phyloP scores from a whole-genome alignment of 2,888 invertebrate species.

The Branchellion lobata region DNA sequence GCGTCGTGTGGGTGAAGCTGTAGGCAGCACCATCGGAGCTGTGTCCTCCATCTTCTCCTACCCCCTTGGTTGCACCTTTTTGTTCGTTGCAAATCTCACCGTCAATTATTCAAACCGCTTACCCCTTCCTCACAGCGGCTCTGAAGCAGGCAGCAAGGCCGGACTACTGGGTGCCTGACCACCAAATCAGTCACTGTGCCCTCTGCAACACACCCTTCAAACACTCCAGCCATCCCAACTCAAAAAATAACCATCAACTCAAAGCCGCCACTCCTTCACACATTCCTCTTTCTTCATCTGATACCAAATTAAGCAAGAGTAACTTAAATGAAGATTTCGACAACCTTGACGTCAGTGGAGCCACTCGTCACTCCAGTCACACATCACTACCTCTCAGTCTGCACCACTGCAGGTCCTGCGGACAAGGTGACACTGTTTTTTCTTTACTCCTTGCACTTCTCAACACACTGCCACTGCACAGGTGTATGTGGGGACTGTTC shows the following conservation, averaged over 20 bases:
- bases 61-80: conserved; percentile 68
- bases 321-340: too few relatives aligned
- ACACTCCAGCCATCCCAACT: background rate
- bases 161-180: conserved; percentile 78
- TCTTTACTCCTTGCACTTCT: too few relatives aligned
- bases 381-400: conserved; percentile 53
- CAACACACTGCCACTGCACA: background rate
- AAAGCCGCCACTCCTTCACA: background rate
- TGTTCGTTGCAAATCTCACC: background rate
- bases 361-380: too few relatives aligned
- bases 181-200: conserved; percentile 70
- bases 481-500: conserved; percentile 70
- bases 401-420: conserved; percentile 75
- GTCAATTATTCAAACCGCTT: conserved; percentile 50
- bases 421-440: conserved; percentile 61
- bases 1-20: conserved; percentile 69
- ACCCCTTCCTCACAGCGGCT: conserved; percentile 65
- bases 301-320: too few relatives aligned
- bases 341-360: too few relatives aligned
- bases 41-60: conserved; percentile 74
- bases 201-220: conserved; percentile 70
- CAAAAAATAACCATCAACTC: background rate
- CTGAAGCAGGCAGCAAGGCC: conserved; percentile 71
- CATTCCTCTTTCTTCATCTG: conserved; percentile 38
- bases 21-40: conserved; percentile 72